Percentiles rank a stretch among this genome's conserved stretches.
Evolutionary conservation across 2,113 vertebrate genomes (phyloP).

Genomic region (Panthera tigris): DNA sequence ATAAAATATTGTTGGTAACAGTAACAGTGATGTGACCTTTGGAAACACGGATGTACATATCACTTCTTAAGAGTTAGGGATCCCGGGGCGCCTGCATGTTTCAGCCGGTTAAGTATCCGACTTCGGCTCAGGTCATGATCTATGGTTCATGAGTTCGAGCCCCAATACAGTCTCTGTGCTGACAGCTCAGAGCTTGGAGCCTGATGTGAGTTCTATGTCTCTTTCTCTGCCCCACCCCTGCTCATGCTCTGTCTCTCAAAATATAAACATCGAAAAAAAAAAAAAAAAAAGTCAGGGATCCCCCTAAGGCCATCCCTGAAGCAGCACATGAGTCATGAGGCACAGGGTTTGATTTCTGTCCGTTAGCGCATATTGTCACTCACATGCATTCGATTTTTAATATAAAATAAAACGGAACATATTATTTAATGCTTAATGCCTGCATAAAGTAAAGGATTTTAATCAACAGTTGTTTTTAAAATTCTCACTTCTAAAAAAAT

Average conservation of each 20-base stretch:
- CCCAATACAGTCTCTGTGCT: no score
- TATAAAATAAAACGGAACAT: not conserved
- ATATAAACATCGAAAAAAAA: no score
- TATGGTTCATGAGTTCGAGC: no score
- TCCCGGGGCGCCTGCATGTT: no score
- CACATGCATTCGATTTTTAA: not conserved
- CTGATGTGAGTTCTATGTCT: no score
- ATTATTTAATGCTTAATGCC: not conserved
- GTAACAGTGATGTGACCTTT: not conserved
- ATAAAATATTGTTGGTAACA: not conserved
- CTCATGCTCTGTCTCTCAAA: no score
- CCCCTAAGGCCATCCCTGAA: not conserved
- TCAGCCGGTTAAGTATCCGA: no score
- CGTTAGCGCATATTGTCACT: not conserved
- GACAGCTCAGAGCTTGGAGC: no score
- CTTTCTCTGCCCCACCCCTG: no score
- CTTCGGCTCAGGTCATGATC: no score
- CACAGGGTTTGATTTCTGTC: not conserved
- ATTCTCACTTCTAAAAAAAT: not conserved
- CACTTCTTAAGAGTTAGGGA: not conserved
- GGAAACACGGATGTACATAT: not conserved
- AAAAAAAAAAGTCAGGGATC: not conserved
- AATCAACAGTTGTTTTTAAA: not conserved
- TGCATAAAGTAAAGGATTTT: not conserved
- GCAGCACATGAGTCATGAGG: no score